Evolutionary conservation across 2,113 vertebrate species (phyloP).

Genomic region (Trogon surrucura): DNA sequence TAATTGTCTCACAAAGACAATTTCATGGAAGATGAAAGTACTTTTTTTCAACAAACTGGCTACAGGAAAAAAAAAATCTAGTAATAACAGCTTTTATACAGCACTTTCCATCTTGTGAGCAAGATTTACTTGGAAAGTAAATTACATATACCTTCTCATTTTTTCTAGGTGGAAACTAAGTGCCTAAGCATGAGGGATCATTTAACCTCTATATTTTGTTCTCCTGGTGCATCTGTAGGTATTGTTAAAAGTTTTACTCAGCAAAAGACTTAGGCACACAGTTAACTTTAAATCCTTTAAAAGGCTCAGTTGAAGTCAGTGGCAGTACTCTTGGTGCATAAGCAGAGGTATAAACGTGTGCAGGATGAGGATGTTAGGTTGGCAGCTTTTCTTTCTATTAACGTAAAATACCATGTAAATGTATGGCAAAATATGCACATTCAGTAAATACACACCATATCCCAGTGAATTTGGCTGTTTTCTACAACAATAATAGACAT

Average conservation of each 20-base stretch:
- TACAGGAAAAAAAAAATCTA: not conserved
- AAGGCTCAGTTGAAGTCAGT: not conserved
- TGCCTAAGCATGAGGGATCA: not conserved
- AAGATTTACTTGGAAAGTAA: not conserved
- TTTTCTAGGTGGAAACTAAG: not conserved
- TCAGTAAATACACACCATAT: not conserved
- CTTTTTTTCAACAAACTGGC: not conserved
- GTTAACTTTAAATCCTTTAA: not conserved
- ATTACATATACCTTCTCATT: not conserved
- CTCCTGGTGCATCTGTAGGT: not conserved
- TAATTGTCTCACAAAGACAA: not conserved
- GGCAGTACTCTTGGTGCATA: not conserved
- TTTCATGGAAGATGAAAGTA: not conserved
- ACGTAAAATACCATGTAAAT: not conserved
- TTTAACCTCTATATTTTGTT: not conserved
- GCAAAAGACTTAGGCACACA: not conserved
- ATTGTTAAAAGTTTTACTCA: not conserved
- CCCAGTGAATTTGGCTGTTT: not conserved
- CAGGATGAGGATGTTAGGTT: not conserved
- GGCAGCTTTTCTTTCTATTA: not conserved
- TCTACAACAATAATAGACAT: not conserved
- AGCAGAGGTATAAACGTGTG: not conserved
- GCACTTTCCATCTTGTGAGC: not conserved
- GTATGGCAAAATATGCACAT: not conserved
- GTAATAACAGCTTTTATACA: not conserved